A percentile compares a stretch with the other conserved stretches of the same genome.
phyloP scores from a whole-genome alignment of 2,113 vertebrate species.

The Marmota monax region DNA sequence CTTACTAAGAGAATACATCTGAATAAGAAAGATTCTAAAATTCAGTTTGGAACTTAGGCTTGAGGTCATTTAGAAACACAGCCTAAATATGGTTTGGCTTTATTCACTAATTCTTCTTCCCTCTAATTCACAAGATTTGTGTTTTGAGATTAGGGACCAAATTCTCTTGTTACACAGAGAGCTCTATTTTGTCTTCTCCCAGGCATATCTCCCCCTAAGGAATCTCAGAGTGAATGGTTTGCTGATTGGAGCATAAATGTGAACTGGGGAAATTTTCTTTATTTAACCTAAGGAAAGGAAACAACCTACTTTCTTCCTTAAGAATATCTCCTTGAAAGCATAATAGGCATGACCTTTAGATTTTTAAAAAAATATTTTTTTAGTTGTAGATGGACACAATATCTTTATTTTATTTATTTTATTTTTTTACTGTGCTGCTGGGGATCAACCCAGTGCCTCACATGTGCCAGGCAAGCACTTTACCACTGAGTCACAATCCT shows the following conservation, averaged over 20 bases:
- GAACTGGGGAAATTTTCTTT: background rate
- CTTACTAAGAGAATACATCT: background rate
- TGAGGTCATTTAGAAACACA: background rate
- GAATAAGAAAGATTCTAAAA: background rate
- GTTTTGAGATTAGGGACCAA: background rate
- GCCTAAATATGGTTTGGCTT: background rate
- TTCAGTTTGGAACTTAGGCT: background rate
- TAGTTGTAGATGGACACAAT: too few relatives aligned
- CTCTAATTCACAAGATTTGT: constrained; percentile 17
- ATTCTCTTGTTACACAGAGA: background rate
- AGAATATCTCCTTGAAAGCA: background rate
- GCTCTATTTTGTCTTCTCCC: background rate
- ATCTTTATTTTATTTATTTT: too few relatives aligned
- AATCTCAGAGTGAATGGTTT: background rate
- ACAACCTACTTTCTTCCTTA: background rate
- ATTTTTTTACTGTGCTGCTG: too few relatives aligned
- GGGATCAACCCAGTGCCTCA: too few relatives aligned
- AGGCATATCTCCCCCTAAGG: background rate
- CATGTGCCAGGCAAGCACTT: too few relatives aligned
- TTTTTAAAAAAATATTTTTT: too few relatives aligned
- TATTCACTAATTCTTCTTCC: constrained; percentile 12
- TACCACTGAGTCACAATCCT: too few relatives aligned
- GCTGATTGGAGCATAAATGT: background rate
- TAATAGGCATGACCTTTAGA: background rate
- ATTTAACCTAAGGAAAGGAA: background rate